phyloP scores from a whole-genome alignment of 92 coral and sea anemone species.

The Heliopora coerulea region DNA sequence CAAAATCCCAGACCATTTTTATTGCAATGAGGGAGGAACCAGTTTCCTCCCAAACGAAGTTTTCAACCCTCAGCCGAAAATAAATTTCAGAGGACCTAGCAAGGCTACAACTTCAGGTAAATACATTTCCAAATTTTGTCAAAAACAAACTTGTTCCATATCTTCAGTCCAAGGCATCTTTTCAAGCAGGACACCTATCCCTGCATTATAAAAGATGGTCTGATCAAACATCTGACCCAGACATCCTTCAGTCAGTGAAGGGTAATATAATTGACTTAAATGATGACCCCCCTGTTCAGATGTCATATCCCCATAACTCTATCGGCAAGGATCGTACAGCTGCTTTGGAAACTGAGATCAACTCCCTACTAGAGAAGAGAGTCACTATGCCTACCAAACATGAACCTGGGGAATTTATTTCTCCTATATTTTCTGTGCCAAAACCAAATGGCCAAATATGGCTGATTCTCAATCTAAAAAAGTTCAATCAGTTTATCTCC shows the following conservation, averaged over 20 bases:
- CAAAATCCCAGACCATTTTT: conserved; percentile 15
- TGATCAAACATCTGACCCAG: not conserved
- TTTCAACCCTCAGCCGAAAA: not conserved
- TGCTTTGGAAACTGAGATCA: conserved; percentile 12
- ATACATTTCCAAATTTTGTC: conserved; percentile 4
- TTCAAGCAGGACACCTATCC: conserved; percentile 22
- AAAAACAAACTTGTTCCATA: not conserved
- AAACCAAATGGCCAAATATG: conserved; percentile 50
- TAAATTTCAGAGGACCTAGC: not conserved
- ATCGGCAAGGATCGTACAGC: conserved; percentile 36
- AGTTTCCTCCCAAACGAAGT: conserved; percentile 6
- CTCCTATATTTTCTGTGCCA: conserved; percentile 59
- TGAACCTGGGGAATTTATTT: conserved; percentile 52
- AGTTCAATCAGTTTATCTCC: conserved; percentile 34
- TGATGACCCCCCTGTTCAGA: conserved; percentile 33
- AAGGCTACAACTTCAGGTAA: conserved; percentile 5
- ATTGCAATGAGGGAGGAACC: conserved; percentile 44
- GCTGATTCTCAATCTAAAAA: conserved; percentile 55
- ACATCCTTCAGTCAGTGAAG: conserved; percentile 3
- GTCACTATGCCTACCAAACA: conserved; percentile 40
- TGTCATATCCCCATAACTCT: no score
- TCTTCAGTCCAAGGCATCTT: not conserved
- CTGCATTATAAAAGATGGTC: not conserved
- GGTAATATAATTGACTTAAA: not conserved
- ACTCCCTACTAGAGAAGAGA: conserved; percentile 11